Conservation (phyloP, 2,113 vertebrate genomes). For the Porphyrio hochstetteri region DNA sequence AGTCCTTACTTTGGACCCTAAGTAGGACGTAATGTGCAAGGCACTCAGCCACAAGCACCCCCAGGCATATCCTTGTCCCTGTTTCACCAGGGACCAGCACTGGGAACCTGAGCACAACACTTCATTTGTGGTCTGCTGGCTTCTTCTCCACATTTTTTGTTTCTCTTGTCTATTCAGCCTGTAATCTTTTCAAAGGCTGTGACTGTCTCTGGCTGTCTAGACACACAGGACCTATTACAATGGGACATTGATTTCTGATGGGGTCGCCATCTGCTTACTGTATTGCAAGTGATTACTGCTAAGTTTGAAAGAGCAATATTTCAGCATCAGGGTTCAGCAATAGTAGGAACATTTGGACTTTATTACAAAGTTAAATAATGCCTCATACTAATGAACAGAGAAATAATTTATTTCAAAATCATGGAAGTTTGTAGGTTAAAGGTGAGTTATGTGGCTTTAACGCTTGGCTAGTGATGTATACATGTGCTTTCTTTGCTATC, state of each 20-base stretch:
- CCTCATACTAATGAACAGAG: neutral
- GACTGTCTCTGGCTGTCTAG: constrained; percentile 57
- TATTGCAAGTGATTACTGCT: constrained; percentile 17
- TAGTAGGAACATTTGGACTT: constrained; percentile 45
- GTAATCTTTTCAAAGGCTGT: constrained; percentile 55
- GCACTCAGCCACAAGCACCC: neutral
- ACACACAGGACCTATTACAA: constrained; percentile 57
- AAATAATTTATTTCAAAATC: constrained; percentile 61
- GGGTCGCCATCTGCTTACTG: constrained; percentile 52
- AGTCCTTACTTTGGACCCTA: neutral
- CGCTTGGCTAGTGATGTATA: neutral
- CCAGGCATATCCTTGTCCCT: neutral
- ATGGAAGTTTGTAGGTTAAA: neutral
- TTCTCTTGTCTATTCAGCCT: constrained; percentile 60
- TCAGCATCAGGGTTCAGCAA: constrained; percentile 44
- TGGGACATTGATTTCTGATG: constrained; percentile 56
- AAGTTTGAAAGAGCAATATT: constrained; percentile 62
- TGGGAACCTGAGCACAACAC: constrained; percentile 50
- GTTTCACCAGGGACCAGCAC: neutral
- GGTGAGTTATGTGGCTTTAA: constrained; percentile 11
- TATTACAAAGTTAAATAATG: constrained; percentile 22
- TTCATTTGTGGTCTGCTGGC: constrained; percentile 55
- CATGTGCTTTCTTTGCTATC: neutral
- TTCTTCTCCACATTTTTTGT: constrained; percentile 55
- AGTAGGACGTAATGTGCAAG: neutral